Base-by-base conservation (phyloP, 35 echinoderm and acorn worm species). In the Lytechinus pictus region DNA sequence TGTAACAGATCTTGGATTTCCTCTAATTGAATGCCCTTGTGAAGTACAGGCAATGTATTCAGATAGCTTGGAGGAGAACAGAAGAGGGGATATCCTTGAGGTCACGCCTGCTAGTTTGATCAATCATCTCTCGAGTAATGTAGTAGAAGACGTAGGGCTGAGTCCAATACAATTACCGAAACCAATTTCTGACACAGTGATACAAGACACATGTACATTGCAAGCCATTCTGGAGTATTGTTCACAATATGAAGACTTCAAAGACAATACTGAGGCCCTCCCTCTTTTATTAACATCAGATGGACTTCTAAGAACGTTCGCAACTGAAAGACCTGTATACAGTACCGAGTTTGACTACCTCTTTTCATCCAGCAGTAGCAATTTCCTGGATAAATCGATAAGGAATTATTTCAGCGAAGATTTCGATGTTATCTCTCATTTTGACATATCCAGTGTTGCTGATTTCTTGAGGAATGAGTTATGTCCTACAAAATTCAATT, bases 1-100 rank as follows among this genome's bases (percentile, higher is more conserved):
- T 52, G 52, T 90, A 21, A 51, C 29, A n/a, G 88, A 90, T 54
- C 88, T 90, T 90, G 88, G 88, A 44, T 90, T 90, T 1, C 88
- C 88, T 90, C 88, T 90, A 5, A 90, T 90, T 90, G 88, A 90
- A 54, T 90, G 88, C 52, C 52, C 88, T 6, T 12, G 11, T 9
- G 1, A 9, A 51, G 88, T 90, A 11, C 52, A 90, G n/a, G n/a
- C 66, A 79, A 24, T 79, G n/a, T 79, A 24, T 79, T 19, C 66
- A 79, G 66, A 79, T 24, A 79, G 66, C 66, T 79, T 79, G 66
- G 19, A 79, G 66, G 66, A 79, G 4, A 24, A 24, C 21, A 79
- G 66, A 24, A 79, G n/a, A 24, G 66, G 66, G 28, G 9, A 90
- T 90, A 21, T 90, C 52, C 52, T 90, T 52, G 88, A 90, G 13